phyloP scores from a whole-genome alignment of 2,888 invertebrate genomes.

The Branchipolynoe longqiensis region DNA sequence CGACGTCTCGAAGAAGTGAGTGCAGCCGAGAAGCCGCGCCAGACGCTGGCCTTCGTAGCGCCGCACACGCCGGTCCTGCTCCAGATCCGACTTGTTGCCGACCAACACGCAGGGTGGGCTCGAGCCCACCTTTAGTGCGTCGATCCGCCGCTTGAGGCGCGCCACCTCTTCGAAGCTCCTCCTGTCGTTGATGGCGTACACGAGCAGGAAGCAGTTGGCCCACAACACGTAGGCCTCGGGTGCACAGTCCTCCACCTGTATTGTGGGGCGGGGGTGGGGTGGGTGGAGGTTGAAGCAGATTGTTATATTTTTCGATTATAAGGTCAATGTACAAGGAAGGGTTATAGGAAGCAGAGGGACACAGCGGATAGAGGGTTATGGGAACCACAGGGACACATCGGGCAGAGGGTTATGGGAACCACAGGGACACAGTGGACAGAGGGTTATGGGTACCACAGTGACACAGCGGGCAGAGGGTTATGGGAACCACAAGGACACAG shows the following conservation, averaged over 20 bases:
- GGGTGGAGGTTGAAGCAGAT: too few species aligned
- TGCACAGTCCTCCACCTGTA: conserved; percentile 10
- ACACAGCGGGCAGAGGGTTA: too few species aligned
- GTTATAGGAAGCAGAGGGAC: too few species aligned
- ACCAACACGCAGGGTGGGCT: conserved; percentile 14
- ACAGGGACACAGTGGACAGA: too few species aligned
- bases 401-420: too few species aligned
- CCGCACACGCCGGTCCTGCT: conserved; percentile 12
- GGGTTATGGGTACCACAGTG: too few species aligned
- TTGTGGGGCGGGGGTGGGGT: background rate
- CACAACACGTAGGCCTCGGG: conserved; percentile 28
- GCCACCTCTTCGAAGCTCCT: conserved; percentile 25
- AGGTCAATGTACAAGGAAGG: too few species aligned
- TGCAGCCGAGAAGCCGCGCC: conserved; percentile 34
- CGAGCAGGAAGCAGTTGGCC: conserved; percentile 52
- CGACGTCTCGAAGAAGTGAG: conserved; percentile 45
- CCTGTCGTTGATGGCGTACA: conserved; percentile 48
- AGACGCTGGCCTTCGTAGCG: conserved; percentile 23
- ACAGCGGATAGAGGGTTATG: too few species aligned
- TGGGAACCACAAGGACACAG: too few species aligned
- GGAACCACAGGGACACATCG: too few species aligned
- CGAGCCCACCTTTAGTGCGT: background rate
- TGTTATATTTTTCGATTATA: too few species aligned
- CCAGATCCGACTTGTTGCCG: conserved; percentile 51
- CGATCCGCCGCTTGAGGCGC: conserved; percentile 15